phyloP scores from a whole-genome alignment of 1,140 invertebrate genomes.

The Belonocnema kinseyi region DNA sequence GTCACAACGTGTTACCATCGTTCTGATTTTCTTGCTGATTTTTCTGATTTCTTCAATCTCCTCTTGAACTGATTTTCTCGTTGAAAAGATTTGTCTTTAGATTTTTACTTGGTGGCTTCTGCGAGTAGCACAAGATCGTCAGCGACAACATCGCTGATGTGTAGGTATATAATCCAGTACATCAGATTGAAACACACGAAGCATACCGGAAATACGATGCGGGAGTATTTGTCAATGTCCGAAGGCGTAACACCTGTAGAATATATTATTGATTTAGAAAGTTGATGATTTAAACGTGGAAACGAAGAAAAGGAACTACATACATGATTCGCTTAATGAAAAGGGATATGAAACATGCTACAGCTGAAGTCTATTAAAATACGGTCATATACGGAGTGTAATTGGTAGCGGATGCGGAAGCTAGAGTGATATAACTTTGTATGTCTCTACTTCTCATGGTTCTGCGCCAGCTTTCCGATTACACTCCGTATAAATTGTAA shows the following conservation, averaged over 20 bases:
- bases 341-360: conserved; percentile 23
- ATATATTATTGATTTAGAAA: conserved; percentile 30
- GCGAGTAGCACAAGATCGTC: conserved; percentile 92
- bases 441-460: background rate
- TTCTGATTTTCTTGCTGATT: conserved; percentile 45
- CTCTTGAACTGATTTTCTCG: conserved; percentile 37
- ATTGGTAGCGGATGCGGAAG: conserved; percentile 8
- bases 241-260: conserved; percentile 89
- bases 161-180: conserved; percentile 98
- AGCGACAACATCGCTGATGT: conserved; percentile 95
- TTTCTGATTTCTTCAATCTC: conserved; percentile 43
- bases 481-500: conserved; percentile 22
- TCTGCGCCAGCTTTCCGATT: conserved; percentile 21
- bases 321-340: conserved; percentile 5
- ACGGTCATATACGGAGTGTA: background rate
- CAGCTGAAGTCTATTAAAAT: conserved; percentile 23
- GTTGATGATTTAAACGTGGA: background rate
- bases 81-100: conserved; percentile 32
- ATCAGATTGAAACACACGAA: conserved; percentile 98
- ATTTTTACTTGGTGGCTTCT: conserved; percentile 85
- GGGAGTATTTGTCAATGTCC: conserved; percentile 97
- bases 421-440: background rate
- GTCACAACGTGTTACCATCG: conserved; percentile 43
- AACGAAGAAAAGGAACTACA: conserved; percentile 34
- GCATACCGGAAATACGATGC: conserved; percentile 96